Evolutionary conservation across 64 coral and sea anemone species (phyloP).

Genomic region (Stichodactyla mertensii): DNA sequence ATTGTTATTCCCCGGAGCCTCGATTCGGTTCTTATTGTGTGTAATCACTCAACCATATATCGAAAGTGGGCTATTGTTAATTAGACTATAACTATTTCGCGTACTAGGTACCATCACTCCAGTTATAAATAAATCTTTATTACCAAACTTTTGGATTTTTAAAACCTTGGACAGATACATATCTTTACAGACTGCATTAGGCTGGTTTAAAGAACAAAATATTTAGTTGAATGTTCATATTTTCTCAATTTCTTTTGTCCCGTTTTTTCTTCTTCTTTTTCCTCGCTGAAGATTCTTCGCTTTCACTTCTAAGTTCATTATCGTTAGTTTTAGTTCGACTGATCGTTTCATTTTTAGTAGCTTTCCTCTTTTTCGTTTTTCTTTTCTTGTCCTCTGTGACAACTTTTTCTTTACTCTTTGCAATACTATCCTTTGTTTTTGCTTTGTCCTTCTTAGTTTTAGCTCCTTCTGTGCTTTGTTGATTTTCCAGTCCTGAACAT

Average conservation of each 20-base stretch:
- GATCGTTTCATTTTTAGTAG: neutral
- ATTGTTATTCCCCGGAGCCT: too few species aligned
- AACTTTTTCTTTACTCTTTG: neutral
- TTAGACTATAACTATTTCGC: too few species aligned
- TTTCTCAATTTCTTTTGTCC: neutral
- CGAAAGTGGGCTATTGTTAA: too few species aligned
- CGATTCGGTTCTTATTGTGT: too few species aligned
- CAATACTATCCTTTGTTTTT: neutral
- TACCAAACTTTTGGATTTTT: too few species aligned
- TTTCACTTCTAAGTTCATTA: neutral
- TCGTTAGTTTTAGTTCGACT: neutral
- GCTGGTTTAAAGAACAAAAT: too few species aligned
- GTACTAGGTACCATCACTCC: too few species aligned
- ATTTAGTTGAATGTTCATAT: neutral
- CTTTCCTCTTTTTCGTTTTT: neutral
- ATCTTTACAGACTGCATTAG: too few species aligned
- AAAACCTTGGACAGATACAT: too few species aligned
- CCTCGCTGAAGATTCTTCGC: neutral
- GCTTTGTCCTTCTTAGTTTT: neutral
- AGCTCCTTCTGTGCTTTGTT: neutral
- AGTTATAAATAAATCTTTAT: too few species aligned
- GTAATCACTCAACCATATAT: too few species aligned
- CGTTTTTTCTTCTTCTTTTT: neutral
- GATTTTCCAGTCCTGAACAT: neutral
- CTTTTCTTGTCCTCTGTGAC: neutral